phyloP scores from a whole-genome alignment of 2,113 vertebrate species.

The Labrus mixtus region DNA sequence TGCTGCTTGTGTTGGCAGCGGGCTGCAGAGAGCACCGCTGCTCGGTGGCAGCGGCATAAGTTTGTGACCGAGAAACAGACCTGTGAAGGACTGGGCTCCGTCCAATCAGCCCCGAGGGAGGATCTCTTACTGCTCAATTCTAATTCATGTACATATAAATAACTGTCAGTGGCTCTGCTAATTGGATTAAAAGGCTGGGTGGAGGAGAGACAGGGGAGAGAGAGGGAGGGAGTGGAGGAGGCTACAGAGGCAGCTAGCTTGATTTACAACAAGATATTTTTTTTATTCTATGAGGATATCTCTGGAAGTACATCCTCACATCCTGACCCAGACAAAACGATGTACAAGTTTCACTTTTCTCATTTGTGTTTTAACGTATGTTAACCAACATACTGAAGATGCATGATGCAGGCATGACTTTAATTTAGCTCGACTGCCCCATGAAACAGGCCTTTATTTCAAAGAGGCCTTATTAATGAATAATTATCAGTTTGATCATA shows the following conservation, averaged over 20 bases:
- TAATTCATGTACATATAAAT: constrained; percentile 80
- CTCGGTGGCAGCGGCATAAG: constrained; percentile 15
- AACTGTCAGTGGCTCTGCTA: constrained; percentile 72
- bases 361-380: neutral
- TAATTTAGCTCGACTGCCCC: too few relatives aligned
- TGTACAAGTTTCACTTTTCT: neutral
- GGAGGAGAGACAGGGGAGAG: constrained; percentile 21
- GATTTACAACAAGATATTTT: constrained; percentile 30
- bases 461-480: too few relatives aligned
- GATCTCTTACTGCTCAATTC: constrained; percentile 68
- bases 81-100: constrained; percentile 61
- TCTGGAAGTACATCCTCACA: neutral
- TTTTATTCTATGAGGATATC: neutral
- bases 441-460: too few relatives aligned
- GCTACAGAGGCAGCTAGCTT: constrained; percentile 16
- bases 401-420: too few relatives aligned
- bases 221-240: constrained; percentile 16
- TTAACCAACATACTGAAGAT: too few relatives aligned
- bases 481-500: too few relatives aligned
- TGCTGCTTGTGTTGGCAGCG: constrained; percentile 4
- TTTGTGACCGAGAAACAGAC: constrained; percentile 34
- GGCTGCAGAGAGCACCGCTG: constrained; percentile 6
- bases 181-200: constrained; percentile 74
- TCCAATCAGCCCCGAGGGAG: constrained; percentile 66
- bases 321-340: neutral